Conservation (phyloP, 2,888 invertebrate genomes). For the Timema cristinae region DNA sequence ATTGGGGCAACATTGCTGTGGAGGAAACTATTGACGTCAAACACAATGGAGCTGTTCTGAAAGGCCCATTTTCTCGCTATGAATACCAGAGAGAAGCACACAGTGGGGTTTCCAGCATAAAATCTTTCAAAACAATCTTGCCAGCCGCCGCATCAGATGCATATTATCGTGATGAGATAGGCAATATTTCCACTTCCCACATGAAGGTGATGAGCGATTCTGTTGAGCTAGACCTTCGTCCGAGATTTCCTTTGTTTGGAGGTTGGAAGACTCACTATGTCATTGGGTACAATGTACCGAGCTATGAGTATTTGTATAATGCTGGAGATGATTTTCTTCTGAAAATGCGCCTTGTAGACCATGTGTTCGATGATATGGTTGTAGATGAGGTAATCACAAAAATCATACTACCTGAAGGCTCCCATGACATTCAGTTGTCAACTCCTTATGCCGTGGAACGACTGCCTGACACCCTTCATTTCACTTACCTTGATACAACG, state of each 20-base stretch:
- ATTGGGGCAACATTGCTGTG: constrained; percentile 98
- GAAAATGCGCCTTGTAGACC: constrained; percentile 93
- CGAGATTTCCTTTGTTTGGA: constrained; percentile 95
- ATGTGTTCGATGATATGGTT: constrained; percentile 94
- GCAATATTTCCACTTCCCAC: constrained; percentile 97
- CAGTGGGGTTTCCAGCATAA: constrained; percentile 83
- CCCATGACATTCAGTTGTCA: constrained; percentile 72
- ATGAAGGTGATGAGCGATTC: constrained; percentile 84
- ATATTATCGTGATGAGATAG: constrained; percentile 97
- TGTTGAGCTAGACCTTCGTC: constrained; percentile 92
- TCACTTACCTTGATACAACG: constrained; percentile 91
- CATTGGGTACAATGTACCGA: constrained; percentile 95
- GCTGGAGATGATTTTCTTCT: constrained; percentile 75
- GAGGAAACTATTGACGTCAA: constrained; percentile 90
- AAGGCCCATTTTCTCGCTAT: constrained; percentile 94
- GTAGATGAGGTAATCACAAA: constrained; percentile 84
- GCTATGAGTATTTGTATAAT: constrained; percentile 90
- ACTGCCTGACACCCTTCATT: constrained; percentile 70
- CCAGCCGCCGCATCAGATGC: constrained; percentile 89
- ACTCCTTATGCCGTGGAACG: constrained; percentile 78
- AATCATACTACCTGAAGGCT: constrained; percentile 92
- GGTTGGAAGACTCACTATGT: constrained; percentile 98
- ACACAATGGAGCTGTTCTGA: constrained; percentile 89
- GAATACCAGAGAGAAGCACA: constrained; percentile 94
- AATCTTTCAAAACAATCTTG: constrained; percentile 74